phyloP scores from a whole-genome alignment of 2,888 invertebrate genomes.

The Plagiodera versicolora region DNA sequence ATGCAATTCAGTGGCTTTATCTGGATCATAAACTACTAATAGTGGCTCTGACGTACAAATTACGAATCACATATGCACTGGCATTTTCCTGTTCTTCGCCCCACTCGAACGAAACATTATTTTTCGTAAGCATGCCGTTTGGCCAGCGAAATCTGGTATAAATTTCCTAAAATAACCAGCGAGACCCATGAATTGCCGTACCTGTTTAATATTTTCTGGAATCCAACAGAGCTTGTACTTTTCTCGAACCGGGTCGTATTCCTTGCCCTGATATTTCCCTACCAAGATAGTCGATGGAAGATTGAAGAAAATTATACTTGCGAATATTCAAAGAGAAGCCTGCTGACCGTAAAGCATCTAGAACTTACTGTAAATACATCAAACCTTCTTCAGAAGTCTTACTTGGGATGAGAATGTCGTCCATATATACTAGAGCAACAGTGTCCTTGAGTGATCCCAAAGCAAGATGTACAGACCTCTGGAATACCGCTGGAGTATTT shows the following conservation, averaged over 20 bases:
- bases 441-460: conserved; percentile 15
- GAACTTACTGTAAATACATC: background rate
- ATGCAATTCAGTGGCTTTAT: conserved; percentile 29
- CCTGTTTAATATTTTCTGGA: conserved; percentile 12
- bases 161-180: conserved; percentile 21
- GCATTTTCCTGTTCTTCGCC: conserved; percentile 13
- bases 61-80: conserved; percentile 9
- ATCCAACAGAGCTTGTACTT: background rate
- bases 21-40: conserved; percentile 29
- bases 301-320: background rate
- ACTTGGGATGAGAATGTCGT: conserved; percentile 20
- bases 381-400: conserved; percentile 12
- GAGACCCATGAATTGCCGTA: conserved; percentile 21
- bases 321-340: background rate
- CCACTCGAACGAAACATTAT: conserved; percentile 10
- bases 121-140: conserved; percentile 11
- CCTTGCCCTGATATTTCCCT: background rate
- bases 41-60: conserved; percentile 30
- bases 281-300: conserved; percentile 1
- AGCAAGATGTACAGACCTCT: conserved; percentile 12
- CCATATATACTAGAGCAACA: conserved; percentile 18
- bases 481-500: conserved; percentile 20
- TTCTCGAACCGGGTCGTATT: too few species aligned
- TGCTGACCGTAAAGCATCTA: background rate
- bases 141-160: conserved; percentile 13